Percentiles rank a stretch among this genome's conserved stretches.
Conservation (phyloP, 2,888 invertebrate genomes). For the Apoda limacodes region DNA sequence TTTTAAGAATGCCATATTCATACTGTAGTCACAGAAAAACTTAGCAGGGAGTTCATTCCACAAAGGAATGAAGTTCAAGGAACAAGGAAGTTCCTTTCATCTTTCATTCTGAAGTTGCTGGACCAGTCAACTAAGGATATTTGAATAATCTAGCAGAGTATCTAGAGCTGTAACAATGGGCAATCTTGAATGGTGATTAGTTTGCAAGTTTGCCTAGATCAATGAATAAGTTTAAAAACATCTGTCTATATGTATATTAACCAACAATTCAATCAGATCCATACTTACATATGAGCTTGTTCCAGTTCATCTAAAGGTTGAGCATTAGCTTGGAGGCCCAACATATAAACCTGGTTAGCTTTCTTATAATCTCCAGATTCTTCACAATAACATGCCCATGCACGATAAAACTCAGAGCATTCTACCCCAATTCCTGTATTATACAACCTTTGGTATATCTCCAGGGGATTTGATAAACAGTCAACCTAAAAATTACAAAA, state of each 20-base stretch:
- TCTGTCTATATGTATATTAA: neutral
- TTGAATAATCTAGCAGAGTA: no score
- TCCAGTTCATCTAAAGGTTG: conserved; percentile 83
- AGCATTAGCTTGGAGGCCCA: conserved; percentile 81
- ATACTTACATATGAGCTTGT: conserved; percentile 77
- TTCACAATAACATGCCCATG: conserved; percentile 92
- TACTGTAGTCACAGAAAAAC: no score
- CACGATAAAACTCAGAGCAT: conserved; percentile 86
- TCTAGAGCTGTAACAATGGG: no score
- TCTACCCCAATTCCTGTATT: conserved; percentile 84
- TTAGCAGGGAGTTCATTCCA: no score
- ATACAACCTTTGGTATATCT: conserved; percentile 84
- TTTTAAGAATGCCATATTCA: no score
- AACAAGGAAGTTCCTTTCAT: no score
- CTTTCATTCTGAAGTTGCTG: no score
- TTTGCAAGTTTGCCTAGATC: no score
- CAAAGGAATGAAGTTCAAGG: no score
- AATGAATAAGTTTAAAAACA: no score
- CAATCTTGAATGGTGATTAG: no score
- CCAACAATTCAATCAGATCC: conserved; percentile 14
- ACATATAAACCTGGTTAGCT: conserved; percentile 84
- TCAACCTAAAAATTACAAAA: conserved; percentile 72
- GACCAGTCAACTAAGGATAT: no score
- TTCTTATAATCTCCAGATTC: conserved; percentile 82
- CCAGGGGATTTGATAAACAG: conserved; percentile 78